Evolutionary conservation across 2,797 vertebrate genomes (phyloP).

Genomic region (Melanotaenia nigrans): DNA sequence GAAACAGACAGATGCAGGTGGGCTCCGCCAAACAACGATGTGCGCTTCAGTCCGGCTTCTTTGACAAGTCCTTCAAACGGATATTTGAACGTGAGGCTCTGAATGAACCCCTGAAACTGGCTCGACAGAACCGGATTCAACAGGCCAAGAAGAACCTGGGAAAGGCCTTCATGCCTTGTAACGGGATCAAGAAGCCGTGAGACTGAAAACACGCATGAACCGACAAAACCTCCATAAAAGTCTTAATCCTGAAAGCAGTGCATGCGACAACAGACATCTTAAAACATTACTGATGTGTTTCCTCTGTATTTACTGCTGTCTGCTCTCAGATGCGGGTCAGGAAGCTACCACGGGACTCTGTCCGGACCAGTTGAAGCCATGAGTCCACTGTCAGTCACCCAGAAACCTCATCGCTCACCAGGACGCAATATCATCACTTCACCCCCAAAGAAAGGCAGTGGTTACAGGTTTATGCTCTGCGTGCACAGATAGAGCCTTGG

Average conservation of each 20-base stretch:
- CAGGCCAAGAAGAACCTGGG: conserved; percentile 87
- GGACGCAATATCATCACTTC: conserved; percentile 89
- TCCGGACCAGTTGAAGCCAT: conserved; percentile 84
- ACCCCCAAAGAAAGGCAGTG: conserved; percentile 89
- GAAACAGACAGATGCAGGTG: conserved; percentile 85
- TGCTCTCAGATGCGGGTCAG: conserved; percentile 83
- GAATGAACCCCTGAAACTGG: conserved; percentile 80
- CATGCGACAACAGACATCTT: not conserved
- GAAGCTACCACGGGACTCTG: conserved; percentile 89
- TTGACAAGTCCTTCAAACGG: conserved; percentile 83
- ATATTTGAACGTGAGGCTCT: conserved; percentile 88
- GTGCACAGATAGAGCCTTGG: too few species aligned
- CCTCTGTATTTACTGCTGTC: not conserved
- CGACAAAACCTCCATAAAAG: not conserved
- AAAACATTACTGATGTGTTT: not conserved
- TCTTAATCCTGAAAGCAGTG: not conserved
- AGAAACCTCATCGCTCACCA: conserved; percentile 72
- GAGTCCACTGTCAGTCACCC: conserved; percentile 76
- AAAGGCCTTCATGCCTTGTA: conserved; percentile 87
- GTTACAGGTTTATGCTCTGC: conserved; percentile 76
- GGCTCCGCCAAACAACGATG: conserved; percentile 79
- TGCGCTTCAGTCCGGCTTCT: conserved; percentile 87
- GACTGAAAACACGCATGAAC: conserved; percentile 43
- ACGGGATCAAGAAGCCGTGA: conserved; percentile 86
- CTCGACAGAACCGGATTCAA: conserved; percentile 81